A percentile compares a stretch with the other conserved stretches of the same genome.
These are phyloP conservation scores for Brachyhypopomus occidentalis DNA, from an alignment of 2,113 vertebrate species.

Conservation along the genomic window DNA sequence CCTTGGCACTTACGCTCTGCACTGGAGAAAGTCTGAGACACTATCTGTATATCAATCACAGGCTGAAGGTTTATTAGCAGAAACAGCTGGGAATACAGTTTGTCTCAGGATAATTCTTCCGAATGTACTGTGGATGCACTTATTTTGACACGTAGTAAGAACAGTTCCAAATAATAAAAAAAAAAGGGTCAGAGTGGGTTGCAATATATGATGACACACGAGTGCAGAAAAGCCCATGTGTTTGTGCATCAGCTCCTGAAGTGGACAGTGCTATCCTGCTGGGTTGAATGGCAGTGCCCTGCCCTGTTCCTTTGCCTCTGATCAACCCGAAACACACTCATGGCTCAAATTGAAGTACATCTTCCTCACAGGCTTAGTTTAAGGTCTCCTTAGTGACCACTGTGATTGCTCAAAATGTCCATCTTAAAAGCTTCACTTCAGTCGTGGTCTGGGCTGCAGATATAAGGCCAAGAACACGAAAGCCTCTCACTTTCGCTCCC, in stretches of 20 bases:
- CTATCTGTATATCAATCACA: neutral
- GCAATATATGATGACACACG: constrained; percentile 25
- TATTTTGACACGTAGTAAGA: constrained; percentile 6
- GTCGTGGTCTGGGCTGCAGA: neutral
- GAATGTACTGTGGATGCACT: constrained; percentile 13
- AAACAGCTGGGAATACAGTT: constrained; percentile 36
- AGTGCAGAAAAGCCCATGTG: neutral
- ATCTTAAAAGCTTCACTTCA: constrained; percentile 5
- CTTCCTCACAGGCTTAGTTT: constrained; percentile 56
- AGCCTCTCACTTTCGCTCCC: neutral
- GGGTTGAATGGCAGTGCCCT: constrained; percentile 17
- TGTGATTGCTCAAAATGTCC: constrained; percentile 52
- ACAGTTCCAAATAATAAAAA: constrained; percentile 14
- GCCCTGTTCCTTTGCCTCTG: constrained; percentile 12
- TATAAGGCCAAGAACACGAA: neutral
- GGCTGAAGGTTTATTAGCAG: neutral
- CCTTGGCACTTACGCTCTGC: constrained; percentile 18
- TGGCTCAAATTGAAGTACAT: constrained; percentile 56
- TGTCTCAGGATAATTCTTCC: constrained; percentile 15
- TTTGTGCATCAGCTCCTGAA: constrained; percentile 25
- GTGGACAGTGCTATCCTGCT: neutral
- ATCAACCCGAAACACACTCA: constrained; percentile 67
- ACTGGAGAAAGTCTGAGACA: constrained; percentile 16
- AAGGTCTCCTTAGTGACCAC: constrained; percentile 49
- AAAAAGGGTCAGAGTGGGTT: constrained; percentile 4